Conservation (phyloP, 2,888 invertebrate species). For the Chalcosyrphus nemorum region DNA sequence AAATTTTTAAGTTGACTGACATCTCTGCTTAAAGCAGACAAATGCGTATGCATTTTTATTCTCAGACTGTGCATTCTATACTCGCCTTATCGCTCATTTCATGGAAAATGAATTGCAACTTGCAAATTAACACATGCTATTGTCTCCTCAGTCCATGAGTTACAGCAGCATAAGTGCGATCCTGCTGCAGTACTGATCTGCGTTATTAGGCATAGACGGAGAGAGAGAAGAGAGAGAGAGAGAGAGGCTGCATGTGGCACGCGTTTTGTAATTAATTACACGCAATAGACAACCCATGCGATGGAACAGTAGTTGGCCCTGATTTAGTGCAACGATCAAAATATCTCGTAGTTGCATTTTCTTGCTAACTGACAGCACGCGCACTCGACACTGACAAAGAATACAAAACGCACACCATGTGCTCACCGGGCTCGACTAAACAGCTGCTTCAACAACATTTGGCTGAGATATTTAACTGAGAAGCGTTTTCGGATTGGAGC, state of each 20-base stretch:
- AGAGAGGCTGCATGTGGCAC: constrained; percentile 78
- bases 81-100: constrained; percentile 65
- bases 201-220: background rate
- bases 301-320: constrained; percentile 66
- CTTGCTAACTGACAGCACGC: constrained; percentile 50
- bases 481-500: constrained; percentile 64
- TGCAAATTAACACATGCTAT: constrained; percentile 72
- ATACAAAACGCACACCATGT: constrained; percentile 51
- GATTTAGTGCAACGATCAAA: constrained; percentile 71
- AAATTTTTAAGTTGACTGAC: constrained; percentile 63
- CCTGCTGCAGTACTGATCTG: constrained; percentile 28
- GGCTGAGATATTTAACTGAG: constrained; percentile 46
- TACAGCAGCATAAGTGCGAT: constrained; percentile 52
- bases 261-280: constrained; percentile 81
- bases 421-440: constrained; percentile 35
- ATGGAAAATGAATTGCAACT: constrained; percentile 72
- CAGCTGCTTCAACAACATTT: constrained; percentile 50
- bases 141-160: constrained; percentile 60
- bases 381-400: constrained; percentile 50
- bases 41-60: constrained; percentile 50
- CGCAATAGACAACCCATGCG: constrained; percentile 67
- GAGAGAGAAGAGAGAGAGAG: constrained; percentile 4
- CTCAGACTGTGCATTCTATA: constrained; percentile 32
- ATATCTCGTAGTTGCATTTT: constrained; percentile 64
- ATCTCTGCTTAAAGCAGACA: constrained; percentile 47